Percentiles rank a stretch among this genome's conserved stretches.
Conservation (phyloP, 2,113 vertebrate species). For the Apteryx owenii region DNA sequence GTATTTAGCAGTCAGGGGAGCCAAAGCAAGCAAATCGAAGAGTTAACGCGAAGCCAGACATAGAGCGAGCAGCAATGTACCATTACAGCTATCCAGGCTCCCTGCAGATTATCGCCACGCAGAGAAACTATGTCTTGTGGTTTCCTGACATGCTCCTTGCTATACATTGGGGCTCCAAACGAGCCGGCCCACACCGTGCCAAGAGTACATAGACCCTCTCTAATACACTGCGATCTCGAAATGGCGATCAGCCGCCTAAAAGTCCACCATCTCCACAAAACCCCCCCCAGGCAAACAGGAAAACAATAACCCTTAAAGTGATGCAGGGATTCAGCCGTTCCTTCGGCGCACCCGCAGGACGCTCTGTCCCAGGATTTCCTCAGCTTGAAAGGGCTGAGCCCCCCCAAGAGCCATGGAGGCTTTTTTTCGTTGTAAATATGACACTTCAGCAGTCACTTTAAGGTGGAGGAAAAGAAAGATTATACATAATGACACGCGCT, state of each 20-base stretch:
- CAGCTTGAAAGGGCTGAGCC: background rate
- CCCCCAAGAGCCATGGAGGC: fast-evolving
- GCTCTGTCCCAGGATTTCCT: background rate
- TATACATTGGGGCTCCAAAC: background rate
- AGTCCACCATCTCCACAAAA: fast-evolving
- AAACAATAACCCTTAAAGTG: fast-evolving
- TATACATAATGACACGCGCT: fast-evolving
- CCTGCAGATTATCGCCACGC: slow-evolving; percentile 64
- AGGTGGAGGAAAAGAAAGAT: background rate
- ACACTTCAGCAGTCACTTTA: background rate
- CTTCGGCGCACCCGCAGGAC: background rate
- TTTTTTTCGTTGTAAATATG: background rate
- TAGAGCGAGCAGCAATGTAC: slow-evolving; percentile 58
- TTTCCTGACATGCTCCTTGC: slow-evolving; percentile 69
- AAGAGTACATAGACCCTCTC: slow-evolving; percentile 58
- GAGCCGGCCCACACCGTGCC: slow-evolving; percentile 29
- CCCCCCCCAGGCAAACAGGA: fast-evolving
- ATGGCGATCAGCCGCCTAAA: background rate
- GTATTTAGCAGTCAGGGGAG: slow-evolving; percentile 58
- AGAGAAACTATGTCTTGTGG: slow-evolving; percentile 73
- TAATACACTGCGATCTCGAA: background rate
- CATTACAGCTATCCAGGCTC: slow-evolving; percentile 68
- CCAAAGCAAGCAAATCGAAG: slow-evolving; percentile 77
- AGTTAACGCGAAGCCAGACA: slow-evolving; percentile 61
- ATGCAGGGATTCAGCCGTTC: background rate